phyloP scores from a whole-genome alignment of 2,888 invertebrate species.

The Drosophila niveifrons region DNA sequence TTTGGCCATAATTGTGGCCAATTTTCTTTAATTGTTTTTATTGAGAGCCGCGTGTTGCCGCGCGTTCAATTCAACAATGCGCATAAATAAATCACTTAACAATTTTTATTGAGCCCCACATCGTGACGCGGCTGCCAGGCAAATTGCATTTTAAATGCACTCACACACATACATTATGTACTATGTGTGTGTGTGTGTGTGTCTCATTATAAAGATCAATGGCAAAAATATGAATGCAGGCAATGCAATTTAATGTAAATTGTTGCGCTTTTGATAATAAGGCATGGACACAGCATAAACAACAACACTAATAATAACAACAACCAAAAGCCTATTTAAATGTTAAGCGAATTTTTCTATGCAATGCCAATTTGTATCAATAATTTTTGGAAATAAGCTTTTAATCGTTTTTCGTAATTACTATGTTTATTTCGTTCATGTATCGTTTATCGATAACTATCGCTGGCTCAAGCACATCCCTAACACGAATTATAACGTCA shows the following conservation, averaged over 20 bases:
- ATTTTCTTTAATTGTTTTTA: constrained; percentile 71
- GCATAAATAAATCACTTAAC: constrained; percentile 72
- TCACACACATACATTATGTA: constrained; percentile 22
- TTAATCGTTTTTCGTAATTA: too few relatives aligned
- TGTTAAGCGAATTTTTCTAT: constrained; percentile 34
- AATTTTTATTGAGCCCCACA: constrained; percentile 55
- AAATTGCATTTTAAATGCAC: constrained; percentile 71
- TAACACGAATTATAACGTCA: too few relatives aligned
- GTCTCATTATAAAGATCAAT: constrained; percentile 65
- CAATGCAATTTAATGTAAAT: constrained; percentile 60
- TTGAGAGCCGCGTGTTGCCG: constrained; percentile 41
- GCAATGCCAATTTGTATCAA: constrained; percentile 8
- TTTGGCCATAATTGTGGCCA: constrained; percentile 57
- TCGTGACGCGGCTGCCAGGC: constrained; percentile 28
- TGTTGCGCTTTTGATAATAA: constrained; percentile 54
- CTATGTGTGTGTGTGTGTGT: constrained; percentile 9
- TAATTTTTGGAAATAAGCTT: constrained; percentile 5
- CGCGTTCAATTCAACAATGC: constrained; percentile 50
- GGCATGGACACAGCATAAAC: neutral
- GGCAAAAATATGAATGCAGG: constrained; percentile 20
- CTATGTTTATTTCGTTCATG: too few relatives aligned
- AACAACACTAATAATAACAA: constrained; percentile 9
- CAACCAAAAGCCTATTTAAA: constrained; percentile 25
- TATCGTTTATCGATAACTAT: neutral
- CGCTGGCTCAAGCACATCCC: neutral